Percentiles rank a stretch among this genome's conserved stretches.
These are phyloP conservation scores for Rhagonycha fulva DNA, from an alignment of 2,888 invertebrate genomes.

Conservation along the genomic window DNA sequence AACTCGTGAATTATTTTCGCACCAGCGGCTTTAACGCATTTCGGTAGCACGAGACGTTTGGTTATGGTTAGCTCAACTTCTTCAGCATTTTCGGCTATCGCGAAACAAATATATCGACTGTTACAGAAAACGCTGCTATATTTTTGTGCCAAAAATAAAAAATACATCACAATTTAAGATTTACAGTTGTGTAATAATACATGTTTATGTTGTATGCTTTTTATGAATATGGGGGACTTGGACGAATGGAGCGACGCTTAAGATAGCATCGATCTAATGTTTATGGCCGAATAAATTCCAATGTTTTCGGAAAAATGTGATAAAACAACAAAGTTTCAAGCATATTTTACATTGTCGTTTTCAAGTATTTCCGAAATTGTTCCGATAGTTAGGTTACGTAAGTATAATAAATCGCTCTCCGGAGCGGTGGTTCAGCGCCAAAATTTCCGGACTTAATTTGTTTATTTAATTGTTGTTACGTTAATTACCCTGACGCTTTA, in stretches of 20 bases:
- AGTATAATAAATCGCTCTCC: neutral
- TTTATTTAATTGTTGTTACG: neutral
- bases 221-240: slow-evolving; percentile 20
- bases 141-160: slow-evolving; percentile 22
- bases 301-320: neutral
- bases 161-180: slow-evolving; percentile 28
- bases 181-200: slow-evolving; percentile 29
- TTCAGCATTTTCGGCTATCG: slow-evolving; percentile 2
- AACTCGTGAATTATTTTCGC: slow-evolving; percentile 43
- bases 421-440: neutral
- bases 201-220: slow-evolving; percentile 29
- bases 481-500: neutral
- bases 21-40: slow-evolving; percentile 32
- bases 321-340: neutral
- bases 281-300: neutral
- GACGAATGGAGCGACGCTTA: slow-evolving; percentile 5
- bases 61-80: slow-evolving; percentile 7
- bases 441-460: neutral
- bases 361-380: neutral
- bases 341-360: neutral
- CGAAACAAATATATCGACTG: slow-evolving; percentile 12
- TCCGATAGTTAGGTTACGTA: neutral
- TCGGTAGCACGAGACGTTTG: slow-evolving; percentile 7
- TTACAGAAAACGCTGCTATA: slow-evolving; percentile 12
- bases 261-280: neutral